Conservation (phyloP, 2,888 invertebrate species). For the Metopia argyrocephala region DNA sequence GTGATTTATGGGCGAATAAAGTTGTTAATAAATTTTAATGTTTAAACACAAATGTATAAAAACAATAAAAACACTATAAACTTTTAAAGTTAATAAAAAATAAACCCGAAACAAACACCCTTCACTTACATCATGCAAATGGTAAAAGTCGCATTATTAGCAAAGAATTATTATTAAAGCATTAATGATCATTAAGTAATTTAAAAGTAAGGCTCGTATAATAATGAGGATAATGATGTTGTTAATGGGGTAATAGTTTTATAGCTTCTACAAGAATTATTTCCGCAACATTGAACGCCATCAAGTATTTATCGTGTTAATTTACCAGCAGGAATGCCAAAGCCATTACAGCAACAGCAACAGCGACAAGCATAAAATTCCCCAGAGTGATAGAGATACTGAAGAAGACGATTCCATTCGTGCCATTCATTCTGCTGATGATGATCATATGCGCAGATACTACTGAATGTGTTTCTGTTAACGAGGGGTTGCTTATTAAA, state of each 20-base stretch:
- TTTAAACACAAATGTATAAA: not conserved
- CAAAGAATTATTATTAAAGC: not conserved
- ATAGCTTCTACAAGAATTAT: conserved; percentile 69
- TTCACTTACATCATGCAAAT: not conserved
- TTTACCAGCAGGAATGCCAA: conserved; percentile 70
- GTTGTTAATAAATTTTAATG: conserved; percentile 49
- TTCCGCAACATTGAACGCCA: conserved; percentile 76
- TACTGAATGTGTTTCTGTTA: too few species aligned
- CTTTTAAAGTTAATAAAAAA: conserved; percentile 39
- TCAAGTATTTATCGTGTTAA: conserved; percentile 77
- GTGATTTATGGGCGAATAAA: too few species aligned
- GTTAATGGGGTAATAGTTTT: conserved; percentile 63
- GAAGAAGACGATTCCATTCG: not conserved
- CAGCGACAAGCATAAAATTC: conserved; percentile 61
- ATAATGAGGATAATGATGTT: conserved; percentile 13
- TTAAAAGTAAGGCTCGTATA: not conserved
- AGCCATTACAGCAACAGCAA: not conserved
- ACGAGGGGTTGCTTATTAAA: too few species aligned
- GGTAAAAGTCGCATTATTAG: not conserved
- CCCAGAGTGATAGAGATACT: conserved; percentile 36
- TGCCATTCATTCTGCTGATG: not conserved
- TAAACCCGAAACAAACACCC: conserved; percentile 15
- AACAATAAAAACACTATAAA: conserved; percentile 38
- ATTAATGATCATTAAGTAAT: not conserved
- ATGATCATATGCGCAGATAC: not conserved